Conservation (phyloP, 1,140 invertebrate genomes). For the Lethocerus indicus region DNA sequence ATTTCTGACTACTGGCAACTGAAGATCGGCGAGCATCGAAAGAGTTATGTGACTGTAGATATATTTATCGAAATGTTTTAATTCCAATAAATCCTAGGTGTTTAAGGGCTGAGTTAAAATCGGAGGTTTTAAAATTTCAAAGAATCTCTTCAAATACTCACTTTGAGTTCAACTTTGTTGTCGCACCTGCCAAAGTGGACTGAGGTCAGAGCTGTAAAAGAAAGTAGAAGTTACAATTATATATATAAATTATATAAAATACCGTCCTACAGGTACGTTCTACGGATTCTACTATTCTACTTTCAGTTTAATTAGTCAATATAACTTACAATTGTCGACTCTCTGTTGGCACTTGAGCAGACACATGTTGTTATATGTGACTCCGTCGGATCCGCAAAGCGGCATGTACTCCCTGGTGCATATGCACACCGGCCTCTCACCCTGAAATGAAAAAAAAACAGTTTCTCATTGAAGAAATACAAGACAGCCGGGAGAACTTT, state of each 20-base stretch:
- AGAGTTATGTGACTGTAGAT: no score
- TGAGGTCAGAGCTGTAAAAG: background rate
- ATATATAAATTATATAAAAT: background rate
- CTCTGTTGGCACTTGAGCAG: conserved; percentile 6
- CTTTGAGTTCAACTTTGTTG: background rate
- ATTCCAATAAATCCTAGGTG: no score
- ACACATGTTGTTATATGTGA: conserved; percentile 9
- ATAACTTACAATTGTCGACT: conserved; percentile 1
- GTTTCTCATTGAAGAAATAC: background rate
- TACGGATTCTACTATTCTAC: no score
- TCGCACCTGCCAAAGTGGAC: background rate
- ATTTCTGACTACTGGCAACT: no score
- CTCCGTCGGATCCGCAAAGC: conserved; percentile 8
- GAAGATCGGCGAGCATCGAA: no score
- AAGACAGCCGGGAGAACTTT: no score
- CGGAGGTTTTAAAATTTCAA: no score
- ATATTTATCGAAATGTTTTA: no score
- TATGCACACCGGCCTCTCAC: background rate
- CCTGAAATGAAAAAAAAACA: background rate
- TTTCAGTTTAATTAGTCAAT: no score
- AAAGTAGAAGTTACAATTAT: background rate
- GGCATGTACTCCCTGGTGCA: conserved; percentile 13
- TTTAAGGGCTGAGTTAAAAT: no score
- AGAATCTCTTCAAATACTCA: no score
- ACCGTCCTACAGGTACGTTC: no score